These are phyloP conservation scores for Ditula angustiorana DNA, from an alignment of 2,888 invertebrate genomes.

Conservation along the genomic window DNA sequence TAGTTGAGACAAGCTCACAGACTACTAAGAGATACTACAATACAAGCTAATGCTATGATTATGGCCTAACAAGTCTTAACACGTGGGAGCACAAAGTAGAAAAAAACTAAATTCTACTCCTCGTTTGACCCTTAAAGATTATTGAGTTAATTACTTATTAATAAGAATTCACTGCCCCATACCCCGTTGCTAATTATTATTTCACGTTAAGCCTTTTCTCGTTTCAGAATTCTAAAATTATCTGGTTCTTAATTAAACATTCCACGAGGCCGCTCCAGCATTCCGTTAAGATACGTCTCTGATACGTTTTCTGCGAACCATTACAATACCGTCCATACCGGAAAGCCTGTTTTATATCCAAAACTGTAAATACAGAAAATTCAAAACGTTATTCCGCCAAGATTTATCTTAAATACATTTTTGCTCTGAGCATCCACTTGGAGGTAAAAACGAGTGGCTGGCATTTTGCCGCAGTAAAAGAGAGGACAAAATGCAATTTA, in stretches of 20 bases:
- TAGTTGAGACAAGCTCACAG: too few species aligned
- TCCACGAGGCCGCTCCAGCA: slow-evolving; percentile 27
- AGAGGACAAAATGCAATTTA: slow-evolving; percentile 42
- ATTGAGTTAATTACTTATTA: neutral
- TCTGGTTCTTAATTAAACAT: slow-evolving; percentile 34
- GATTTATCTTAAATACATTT: slow-evolving; percentile 40
- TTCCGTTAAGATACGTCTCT: slow-evolving; percentile 23
- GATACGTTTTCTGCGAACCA: slow-evolving; percentile 35
- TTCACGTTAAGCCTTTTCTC: slow-evolving; percentile 5
- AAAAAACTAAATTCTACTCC: neutral
- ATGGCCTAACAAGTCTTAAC: too few species aligned
- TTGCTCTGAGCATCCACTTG: slow-evolving; percentile 34
- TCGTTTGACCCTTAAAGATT: neutral
- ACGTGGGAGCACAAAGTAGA: too few species aligned
- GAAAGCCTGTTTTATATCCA: slow-evolving; percentile 22
- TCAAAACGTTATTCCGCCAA: slow-evolving; percentile 35
- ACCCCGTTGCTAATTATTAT: slow-evolving; percentile 2
- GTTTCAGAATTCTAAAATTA: slow-evolving; percentile 30
- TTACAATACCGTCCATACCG: slow-evolving; percentile 24
- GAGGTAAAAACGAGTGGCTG: slow-evolving; percentile 38
- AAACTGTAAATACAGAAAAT: slow-evolving; percentile 38
- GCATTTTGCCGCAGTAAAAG: slow-evolving; percentile 39
- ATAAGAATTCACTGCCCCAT: slow-evolving; percentile 3
- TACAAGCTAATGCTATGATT: too few species aligned
- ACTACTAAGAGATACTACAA: too few species aligned